Evolutionary conservation across 2,888 invertebrate species (phyloP).

Genomic region (Petrolisthes manimaculis): DNA sequence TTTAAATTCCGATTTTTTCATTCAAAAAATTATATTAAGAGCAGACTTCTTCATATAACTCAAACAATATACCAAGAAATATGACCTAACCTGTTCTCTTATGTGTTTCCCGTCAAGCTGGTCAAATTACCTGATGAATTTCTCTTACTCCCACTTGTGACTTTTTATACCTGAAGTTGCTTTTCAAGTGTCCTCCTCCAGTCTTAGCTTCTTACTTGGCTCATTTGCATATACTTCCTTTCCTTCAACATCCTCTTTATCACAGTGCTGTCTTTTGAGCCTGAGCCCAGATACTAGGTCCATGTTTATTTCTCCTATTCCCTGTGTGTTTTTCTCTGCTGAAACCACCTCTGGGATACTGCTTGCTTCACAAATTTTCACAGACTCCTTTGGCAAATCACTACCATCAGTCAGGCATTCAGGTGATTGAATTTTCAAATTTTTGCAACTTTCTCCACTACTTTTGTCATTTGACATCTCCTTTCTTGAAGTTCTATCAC

Average conservation of each 20-base stretch:
- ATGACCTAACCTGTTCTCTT: constrained; percentile 23
- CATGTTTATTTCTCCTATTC: not conserved
- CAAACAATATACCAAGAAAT: not conserved
- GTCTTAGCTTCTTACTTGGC: constrained; percentile 3
- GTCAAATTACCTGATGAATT: not conserved
- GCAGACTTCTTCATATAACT: constrained; percentile 18
- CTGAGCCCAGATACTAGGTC: not conserved
- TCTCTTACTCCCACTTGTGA: not conserved
- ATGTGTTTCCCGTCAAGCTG: constrained; percentile 16
- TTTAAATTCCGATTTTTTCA: not conserved
- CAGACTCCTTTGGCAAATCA: too few relatives aligned
- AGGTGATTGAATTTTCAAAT: too few relatives aligned
- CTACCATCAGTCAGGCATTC: too few relatives aligned
- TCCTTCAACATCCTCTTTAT: not conserved
- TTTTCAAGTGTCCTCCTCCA: constrained; percentile 11
- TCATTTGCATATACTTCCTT: not conserved
- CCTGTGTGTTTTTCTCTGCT: too few relatives aligned
- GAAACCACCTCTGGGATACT: too few relatives aligned
- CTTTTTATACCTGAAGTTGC: not conserved
- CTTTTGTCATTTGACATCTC: too few relatives aligned
- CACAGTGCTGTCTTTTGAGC: not conserved
- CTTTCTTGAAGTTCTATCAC: too few relatives aligned
- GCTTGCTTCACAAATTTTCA: too few relatives aligned
- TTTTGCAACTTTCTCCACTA: too few relatives aligned
- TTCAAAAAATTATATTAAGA: constrained; percentile 35